Base-by-base conservation (phyloP, 2,888 invertebrate species). In the Spodoptera picta region DNA sequence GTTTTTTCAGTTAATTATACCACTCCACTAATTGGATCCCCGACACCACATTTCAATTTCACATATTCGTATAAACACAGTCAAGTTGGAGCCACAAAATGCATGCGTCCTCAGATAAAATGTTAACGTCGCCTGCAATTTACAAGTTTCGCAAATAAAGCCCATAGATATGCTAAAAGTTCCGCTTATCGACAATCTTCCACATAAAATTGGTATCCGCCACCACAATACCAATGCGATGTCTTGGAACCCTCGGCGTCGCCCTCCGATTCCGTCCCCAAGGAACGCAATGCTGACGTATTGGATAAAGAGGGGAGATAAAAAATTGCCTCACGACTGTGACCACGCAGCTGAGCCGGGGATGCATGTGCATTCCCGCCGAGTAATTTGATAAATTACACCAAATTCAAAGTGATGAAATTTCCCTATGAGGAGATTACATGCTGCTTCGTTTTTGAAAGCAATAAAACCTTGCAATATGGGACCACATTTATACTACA, bases 321-420 rank as follows among this genome's bases (percentile, higher is more conserved):
- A 92, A 92, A 92, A 92, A 92, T 90, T 90, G 82, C 90, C 84
- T 83, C 81, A 83, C 87, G 81, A 83, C 85, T 87, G 87, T 83
- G 85, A 85, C 83, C 83, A 83, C 87, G 81, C 92, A 92, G 91
- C 93, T 93, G 93, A 89, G 89, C 80, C 83, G 44, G 82, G 86
- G 81, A 73, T 90, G 90, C 92, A 92, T 90, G 90, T 92, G 93
- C 92, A 92, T 86, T 86, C 80, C 77, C 82, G 75, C 69, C 76
- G 74, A 79, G 85, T 89, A 89, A 91, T 92, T 92, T 92, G 90
- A 92, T 92, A 92, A 93, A 93, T 93, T 92, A 92, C 89, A 87
- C 89, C 83, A 79, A 88, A 90, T 90, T 84, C 86, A 82, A 84
- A 82, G 83, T 88, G 88, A 91, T 89, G 88, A 89, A 89, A 91